phyloP scores from a whole-genome alignment of 23 tunicate species.

The Diplosoma virens region DNA sequence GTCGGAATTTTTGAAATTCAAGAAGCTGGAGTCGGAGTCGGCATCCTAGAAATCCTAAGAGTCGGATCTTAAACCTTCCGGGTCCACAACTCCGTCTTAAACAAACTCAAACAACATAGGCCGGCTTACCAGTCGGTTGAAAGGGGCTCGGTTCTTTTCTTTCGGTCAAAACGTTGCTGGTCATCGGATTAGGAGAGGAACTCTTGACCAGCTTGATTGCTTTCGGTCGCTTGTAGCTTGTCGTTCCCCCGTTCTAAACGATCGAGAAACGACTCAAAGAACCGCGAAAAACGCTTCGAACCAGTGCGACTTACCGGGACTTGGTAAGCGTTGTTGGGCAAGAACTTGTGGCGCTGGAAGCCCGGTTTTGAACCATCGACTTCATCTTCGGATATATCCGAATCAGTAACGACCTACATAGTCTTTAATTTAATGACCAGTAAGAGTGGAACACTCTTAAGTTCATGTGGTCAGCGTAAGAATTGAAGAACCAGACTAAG shows the following conservation, averaged over 20 bases:
- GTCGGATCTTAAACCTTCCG: too few species aligned
- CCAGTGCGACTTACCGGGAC: background rate
- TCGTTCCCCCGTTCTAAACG: background rate
- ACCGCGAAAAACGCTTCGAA: background rate
- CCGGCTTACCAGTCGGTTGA: slow-evolving; percentile 85
- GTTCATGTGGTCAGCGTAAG: background rate
- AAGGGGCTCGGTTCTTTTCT: slow-evolving; percentile 79
- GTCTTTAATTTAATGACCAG: background rate
- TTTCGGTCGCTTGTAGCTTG: slow-evolving; percentile 70
- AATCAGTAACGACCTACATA: slow-evolving; percentile 68
- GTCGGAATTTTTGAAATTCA: too few species aligned
- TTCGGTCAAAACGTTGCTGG: slow-evolving; percentile 24
- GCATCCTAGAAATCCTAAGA: too few species aligned
- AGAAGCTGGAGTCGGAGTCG: too few species aligned
- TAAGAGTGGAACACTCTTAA: background rate
- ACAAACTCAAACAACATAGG: too few species aligned
- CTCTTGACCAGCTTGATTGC: slow-evolving; percentile 57
- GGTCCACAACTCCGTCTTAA: too few species aligned
- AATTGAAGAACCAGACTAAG: background rate
- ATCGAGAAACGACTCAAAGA: too few species aligned
- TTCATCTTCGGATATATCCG: slow-evolving; percentile 81
- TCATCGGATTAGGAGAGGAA: slow-evolving; percentile 51
- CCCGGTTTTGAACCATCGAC: slow-evolving; percentile 35
- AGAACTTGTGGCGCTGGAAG: slow-evolving; percentile 38
- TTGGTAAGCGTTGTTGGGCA: slow-evolving; percentile 37